These are phyloP conservation scores for Cephus pygmeus DNA, from an alignment of 2,888 invertebrate genomes.

Conservation along the genomic window DNA sequence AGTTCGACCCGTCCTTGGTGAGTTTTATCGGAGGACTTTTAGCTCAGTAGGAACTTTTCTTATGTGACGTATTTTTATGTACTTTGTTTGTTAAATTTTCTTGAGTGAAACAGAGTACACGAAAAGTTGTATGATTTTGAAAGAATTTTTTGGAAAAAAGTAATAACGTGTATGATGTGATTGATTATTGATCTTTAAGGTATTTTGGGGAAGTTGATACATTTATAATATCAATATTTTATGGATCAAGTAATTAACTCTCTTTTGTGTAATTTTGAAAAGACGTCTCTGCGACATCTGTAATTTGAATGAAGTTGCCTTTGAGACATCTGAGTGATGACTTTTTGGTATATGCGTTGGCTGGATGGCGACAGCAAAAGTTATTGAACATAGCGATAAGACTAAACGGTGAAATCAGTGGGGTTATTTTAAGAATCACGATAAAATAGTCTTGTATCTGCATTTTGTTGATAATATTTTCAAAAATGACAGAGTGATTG, in stretches of 20 bases:
- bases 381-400: not conserved
- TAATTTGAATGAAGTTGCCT: not conserved
- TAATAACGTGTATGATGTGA: not conserved
- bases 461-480: not conserved
- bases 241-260: not conserved
- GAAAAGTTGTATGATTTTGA: too few species aligned
- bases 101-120: too few species aligned
- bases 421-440: not conserved
- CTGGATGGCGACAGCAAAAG: not conserved
- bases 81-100: too few species aligned
- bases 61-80: too few species aligned
- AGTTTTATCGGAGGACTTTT: conserved; percentile 17
- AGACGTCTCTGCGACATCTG: not conserved
- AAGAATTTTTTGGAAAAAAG: too few species aligned
- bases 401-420: not conserved
- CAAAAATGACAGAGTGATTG: not conserved
- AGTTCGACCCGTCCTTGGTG: conserved; percentile 72
- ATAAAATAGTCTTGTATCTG: not conserved
- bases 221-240: not conserved
- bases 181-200: not conserved
- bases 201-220: not conserved
- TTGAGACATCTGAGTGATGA: not conserved
- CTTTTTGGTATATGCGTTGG: not conserved
- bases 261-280: not conserved
- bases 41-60: too few species aligned